These are phyloP conservation scores for Drosophila gaucha DNA, from an alignment of 2,888 invertebrate species.

Conservation along the genomic window DNA sequence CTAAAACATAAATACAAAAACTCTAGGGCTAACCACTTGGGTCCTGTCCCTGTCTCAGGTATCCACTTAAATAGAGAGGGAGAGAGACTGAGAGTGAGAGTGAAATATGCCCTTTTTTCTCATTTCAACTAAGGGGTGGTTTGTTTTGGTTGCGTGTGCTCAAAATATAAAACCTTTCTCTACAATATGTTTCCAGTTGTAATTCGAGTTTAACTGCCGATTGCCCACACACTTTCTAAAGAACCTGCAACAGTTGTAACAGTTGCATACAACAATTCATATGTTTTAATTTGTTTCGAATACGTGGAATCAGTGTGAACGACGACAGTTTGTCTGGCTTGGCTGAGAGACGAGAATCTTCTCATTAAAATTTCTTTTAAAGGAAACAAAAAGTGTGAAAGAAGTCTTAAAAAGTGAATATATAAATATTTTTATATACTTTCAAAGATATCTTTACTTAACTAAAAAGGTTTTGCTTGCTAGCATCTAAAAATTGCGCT, in stretches of 20 bases:
- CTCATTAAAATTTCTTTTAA: slow-evolving; percentile 1
- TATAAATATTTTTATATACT: too few species aligned
- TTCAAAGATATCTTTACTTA: too few species aligned
- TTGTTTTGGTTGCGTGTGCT: slow-evolving; percentile 76
- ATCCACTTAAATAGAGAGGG: slow-evolving; percentile 59
- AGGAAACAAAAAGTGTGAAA: too few species aligned
- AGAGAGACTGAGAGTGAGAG: neutral
- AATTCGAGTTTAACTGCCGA: slow-evolving; percentile 55
- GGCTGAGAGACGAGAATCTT: neutral
- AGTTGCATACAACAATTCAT: too few species aligned
- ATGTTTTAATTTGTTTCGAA: slow-evolving; percentile 51
- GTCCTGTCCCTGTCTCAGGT: slow-evolving; percentile 64
- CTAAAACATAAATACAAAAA: slow-evolving; percentile 30
- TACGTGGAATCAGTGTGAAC: slow-evolving; percentile 41
- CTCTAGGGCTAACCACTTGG: slow-evolving; percentile 46
- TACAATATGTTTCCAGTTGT: slow-evolving; percentile 38
- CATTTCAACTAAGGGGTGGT: slow-evolving; percentile 65
- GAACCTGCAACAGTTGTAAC: slow-evolving; percentile 68
- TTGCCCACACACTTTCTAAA: slow-evolving; percentile 37
- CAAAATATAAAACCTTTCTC: slow-evolving; percentile 39
- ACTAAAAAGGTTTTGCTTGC: too few species aligned
- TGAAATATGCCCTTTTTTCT: slow-evolving; percentile 26
- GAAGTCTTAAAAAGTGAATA: too few species aligned
- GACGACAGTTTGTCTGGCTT: slow-evolving; percentile 53
- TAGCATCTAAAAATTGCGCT: too few species aligned